Base-by-base conservation (phyloP, 2,888 invertebrate genomes). In the Dorcus parallelipipedus region DNA sequence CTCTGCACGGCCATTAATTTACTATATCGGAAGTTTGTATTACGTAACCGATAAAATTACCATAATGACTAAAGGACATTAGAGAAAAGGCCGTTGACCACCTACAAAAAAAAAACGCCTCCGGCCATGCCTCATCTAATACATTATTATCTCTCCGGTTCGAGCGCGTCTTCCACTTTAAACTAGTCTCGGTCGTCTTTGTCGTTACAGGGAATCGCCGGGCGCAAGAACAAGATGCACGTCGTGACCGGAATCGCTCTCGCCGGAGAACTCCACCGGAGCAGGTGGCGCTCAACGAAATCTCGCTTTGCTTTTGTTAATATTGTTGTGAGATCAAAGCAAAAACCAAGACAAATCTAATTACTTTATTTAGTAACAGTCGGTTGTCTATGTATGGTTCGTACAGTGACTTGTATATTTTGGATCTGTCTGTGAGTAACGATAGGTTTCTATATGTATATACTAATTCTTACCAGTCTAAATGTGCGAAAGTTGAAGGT, bases 1-100 rank as follows among this genome's bases (percentile, higher is more conserved):
- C 26, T 33, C 6, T 33, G 26, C 26, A 33, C 26, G 26, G 26
- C 26, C 26, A 33, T 33, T 33, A 33, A 33, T 33, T 33, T 33
- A 33, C 26, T 33, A 33, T 56, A 56, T 56, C 56, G 56, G 56
- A 56, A 56, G 56, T 56, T 43, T 26, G 45, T 42, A 47, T 50
- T 45, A 50, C 47, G 51, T 40, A 43, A 38, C 43, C 20, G 51
- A 56, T 56, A 56, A 56, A 56, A 56, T 56, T 56, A 56, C 38
- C 56, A 56, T 56, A 56, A 56, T 38, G 51, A 50, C 56, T 51
- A 51, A 20, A 26, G 50, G 50, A 52, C 42, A 43, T 45, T 50
- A 39, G 23, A 54, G 54, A 54, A 54, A 54, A 58, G 58, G 58
- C 53, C 58, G 49, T 58, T 58, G 58, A 58, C 58, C 58, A 58